Conservation (phyloP, 2,888 invertebrate species). For the Folsomia candida region DNA sequence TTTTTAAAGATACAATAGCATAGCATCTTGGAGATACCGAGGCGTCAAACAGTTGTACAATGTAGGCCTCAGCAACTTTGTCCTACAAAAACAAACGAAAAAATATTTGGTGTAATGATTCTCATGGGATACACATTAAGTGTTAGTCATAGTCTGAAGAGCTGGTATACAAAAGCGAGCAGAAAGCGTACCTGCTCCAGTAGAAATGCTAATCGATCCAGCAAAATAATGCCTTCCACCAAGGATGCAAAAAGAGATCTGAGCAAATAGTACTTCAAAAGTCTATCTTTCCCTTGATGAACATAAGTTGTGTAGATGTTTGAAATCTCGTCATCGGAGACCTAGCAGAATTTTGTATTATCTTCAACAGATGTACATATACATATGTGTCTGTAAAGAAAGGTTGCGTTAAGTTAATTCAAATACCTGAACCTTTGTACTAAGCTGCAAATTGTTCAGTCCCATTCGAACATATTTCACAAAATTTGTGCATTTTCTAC, state of each 20-base stretch:
- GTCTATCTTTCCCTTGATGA: conserved; percentile 59
- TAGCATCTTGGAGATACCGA: conserved; percentile 79
- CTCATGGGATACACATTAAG: too few species aligned
- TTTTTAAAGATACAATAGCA: conserved; percentile 63
- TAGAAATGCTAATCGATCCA: conserved; percentile 77
- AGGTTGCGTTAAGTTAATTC: conserved; percentile 13
- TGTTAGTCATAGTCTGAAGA: too few species aligned
- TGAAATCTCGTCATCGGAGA: conserved; percentile 56
- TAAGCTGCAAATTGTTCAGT: conserved; percentile 60
- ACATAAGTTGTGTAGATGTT: conserved; percentile 54
- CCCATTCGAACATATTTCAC: conserved; percentile 69
- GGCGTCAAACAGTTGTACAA: conserved; percentile 80
- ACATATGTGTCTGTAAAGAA: too few species aligned
- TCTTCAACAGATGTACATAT: too few species aligned
- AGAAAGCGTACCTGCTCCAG: conserved; percentile 64
- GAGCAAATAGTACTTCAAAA: conserved; percentile 74
- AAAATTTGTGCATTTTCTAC: conserved; percentile 65
- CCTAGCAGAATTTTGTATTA: conserved; percentile 26
- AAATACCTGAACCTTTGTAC: background rate
- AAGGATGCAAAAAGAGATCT: conserved; percentile 74
- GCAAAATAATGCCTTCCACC: conserved; percentile 74
- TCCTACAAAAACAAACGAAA: conserved; percentile 51
- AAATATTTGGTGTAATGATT: too few species aligned
- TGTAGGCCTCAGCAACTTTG: conserved; percentile 57
- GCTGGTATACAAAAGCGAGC: too few species aligned